Percentiles rank a stretch among this genome's conserved stretches.
Evolutionary conservation across 1,140 invertebrate genomes (phyloP).

Genomic region (Helicoverpa armigera): DNA sequence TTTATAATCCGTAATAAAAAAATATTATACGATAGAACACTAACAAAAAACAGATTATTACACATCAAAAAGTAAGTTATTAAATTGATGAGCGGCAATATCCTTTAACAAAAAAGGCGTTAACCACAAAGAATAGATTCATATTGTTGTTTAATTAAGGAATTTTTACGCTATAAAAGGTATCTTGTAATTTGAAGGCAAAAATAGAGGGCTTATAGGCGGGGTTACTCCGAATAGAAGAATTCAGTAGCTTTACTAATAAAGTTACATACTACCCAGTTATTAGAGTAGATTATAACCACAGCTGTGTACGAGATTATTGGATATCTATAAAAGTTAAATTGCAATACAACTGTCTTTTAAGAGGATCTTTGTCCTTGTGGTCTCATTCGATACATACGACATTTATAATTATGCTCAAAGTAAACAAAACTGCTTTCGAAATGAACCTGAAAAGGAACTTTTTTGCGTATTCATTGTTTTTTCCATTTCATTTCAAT

Average conservation of each 20-base stretch:
- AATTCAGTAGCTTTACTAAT: constrained; percentile 58
- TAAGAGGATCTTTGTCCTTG: no score
- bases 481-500: neutral
- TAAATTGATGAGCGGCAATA: constrained; percentile 77
- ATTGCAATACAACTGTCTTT: no score
- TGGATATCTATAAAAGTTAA: neutral
- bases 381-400: no score
- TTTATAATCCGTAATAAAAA: constrained; percentile 41
- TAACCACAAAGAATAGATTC: constrained; percentile 74
- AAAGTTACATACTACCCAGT: neutral
- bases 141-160: constrained; percentile 80
- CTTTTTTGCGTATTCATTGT: neutral
- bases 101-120: constrained; percentile 74
- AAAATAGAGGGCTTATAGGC: constrained; percentile 54
- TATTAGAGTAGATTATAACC: neutral
- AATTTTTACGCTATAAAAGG: constrained; percentile 77
- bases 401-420: no score
- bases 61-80: constrained; percentile 71
- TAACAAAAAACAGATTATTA: constrained; percentile 66
- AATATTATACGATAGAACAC: constrained; percentile 36
- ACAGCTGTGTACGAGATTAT: neutral
- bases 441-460: no score
- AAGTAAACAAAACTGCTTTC: no score
- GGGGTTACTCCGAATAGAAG: constrained; percentile 57
- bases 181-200: constrained; percentile 65